Percentiles rank a stretch among this genome's conserved stretches.
phyloP scores from a whole-genome alignment of 2,113 vertebrate species.

The Aleadryas rufinucha region DNA sequence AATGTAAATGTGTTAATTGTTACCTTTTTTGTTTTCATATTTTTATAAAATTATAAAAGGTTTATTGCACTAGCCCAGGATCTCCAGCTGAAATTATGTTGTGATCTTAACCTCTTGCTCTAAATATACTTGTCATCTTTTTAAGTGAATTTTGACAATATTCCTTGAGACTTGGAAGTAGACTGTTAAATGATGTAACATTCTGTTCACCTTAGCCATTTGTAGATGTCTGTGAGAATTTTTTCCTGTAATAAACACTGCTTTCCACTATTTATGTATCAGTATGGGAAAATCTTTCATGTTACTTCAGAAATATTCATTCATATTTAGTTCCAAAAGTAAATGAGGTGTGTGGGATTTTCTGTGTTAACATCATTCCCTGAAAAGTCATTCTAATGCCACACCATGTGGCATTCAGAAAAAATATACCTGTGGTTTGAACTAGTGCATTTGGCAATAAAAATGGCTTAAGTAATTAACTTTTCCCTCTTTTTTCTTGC shows the following conservation, averaged over 20 bases:
- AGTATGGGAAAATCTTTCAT: background rate
- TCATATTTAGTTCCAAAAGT: background rate
- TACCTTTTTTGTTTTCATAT: background rate
- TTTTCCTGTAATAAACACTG: background rate
- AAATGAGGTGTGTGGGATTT: background rate
- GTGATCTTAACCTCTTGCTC: background rate
- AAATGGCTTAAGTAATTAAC: background rate
- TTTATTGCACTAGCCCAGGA: background rate
- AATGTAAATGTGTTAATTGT: background rate
- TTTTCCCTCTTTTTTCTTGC: background rate
- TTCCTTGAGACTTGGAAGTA: background rate
- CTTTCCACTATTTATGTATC: background rate
- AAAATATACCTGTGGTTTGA: slow-evolving; percentile 13
- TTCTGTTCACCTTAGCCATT: background rate
- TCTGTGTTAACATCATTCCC: background rate
- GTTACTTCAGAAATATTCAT: background rate
- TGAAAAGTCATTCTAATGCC: background rate
- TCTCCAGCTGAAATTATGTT: background rate
- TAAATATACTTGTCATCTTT: background rate
- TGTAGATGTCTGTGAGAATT: background rate
- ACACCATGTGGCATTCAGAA: background rate
- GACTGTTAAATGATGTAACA: background rate
- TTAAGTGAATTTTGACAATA: background rate
- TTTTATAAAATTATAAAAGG: background rate
- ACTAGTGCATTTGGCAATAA: background rate